These are phyloP conservation scores for Sabellastarte sp. DNA, from an alignment of 2,888 invertebrate genomes.

Conservation along the genomic window DNA sequence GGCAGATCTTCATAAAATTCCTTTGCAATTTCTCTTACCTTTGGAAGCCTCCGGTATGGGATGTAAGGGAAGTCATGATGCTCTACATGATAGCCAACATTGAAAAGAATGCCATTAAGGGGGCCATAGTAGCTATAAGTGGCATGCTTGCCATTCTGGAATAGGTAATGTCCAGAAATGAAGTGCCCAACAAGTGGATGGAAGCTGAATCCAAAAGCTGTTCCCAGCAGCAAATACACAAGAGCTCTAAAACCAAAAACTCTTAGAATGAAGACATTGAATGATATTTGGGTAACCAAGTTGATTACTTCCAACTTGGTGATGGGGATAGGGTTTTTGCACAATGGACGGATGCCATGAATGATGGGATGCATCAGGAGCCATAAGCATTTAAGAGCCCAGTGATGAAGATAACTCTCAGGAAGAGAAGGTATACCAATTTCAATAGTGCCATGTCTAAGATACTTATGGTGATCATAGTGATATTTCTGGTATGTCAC, in stretches of 20 bases:
- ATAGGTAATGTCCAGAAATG: conserved; percentile 58
- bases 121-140: conserved; percentile 59
- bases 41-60: conserved; percentile 51
- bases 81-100: conserved; percentile 58
- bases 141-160: conserved; percentile 48
- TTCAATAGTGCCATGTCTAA: conserved; percentile 56
- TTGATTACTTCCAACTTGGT: conserved; percentile 52
- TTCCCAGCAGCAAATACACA: conserved; percentile 48
- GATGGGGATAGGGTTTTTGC: conserved; percentile 53
- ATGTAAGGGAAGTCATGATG: conserved; percentile 60
- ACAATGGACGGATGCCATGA: conserved; percentile 54
- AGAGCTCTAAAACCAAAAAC: conserved; percentile 47
- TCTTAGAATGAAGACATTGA: conserved; percentile 41
- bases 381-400: conserved; percentile 56
- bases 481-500: conserved; percentile 59
- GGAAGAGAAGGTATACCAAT: conserved; percentile 57
- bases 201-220: conserved; percentile 51
- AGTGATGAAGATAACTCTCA: conserved; percentile 51
- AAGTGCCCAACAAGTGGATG: conserved; percentile 58
- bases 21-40: conserved; percentile 66
- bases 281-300: conserved; percentile 39
- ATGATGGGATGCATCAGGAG: conserved; percentile 52
- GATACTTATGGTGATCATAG: conserved; percentile 55
- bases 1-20: conserved; percentile 94
- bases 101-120: conserved; percentile 55